Conservation (phyloP, 2,113 vertebrate species). For the Megalops atlanticus region DNA sequence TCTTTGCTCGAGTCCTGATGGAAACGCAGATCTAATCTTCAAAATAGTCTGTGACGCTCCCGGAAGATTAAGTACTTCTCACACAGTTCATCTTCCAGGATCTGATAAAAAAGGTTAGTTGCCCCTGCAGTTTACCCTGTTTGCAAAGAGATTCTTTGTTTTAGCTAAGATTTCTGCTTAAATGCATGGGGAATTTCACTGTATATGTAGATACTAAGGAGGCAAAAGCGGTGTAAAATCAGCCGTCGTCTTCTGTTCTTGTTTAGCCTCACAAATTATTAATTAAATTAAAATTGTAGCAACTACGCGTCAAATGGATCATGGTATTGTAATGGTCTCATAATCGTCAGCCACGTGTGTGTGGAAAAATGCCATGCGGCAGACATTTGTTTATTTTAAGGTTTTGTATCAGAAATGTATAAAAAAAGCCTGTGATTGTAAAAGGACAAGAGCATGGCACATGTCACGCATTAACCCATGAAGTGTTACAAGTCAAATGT, state of each 20-base stretch:
- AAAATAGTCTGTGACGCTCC: constrained; percentile 50
- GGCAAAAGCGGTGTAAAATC: neutral
- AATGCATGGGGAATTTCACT: neutral
- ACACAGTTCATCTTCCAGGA: constrained; percentile 55
- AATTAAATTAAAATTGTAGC: no score
- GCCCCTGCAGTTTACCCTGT: constrained; percentile 36
- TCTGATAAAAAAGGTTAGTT: constrained; percentile 49
- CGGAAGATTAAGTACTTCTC: constrained; percentile 65
- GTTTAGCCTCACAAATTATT: neutral
- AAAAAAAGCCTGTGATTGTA: no score
- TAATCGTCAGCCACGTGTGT: no score
- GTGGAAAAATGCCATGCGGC: no score
- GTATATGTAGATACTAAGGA: neutral
- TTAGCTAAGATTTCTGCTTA: neutral
- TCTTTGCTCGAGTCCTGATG: constrained; percentile 62
- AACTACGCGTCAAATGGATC: no score
- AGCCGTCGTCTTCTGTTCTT: neutral
- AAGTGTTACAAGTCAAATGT: no score
- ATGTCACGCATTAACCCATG: no score
- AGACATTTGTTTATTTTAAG: no score
- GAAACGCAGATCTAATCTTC: constrained; percentile 62
- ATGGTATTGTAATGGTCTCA: no score
- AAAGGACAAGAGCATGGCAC: no score
- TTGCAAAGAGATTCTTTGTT: constrained; percentile 2
- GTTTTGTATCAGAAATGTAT: no score